These are phyloP conservation scores for Porphyrio hochstetteri DNA, from an alignment of 2,113 vertebrate species.

Conservation along the genomic window DNA sequence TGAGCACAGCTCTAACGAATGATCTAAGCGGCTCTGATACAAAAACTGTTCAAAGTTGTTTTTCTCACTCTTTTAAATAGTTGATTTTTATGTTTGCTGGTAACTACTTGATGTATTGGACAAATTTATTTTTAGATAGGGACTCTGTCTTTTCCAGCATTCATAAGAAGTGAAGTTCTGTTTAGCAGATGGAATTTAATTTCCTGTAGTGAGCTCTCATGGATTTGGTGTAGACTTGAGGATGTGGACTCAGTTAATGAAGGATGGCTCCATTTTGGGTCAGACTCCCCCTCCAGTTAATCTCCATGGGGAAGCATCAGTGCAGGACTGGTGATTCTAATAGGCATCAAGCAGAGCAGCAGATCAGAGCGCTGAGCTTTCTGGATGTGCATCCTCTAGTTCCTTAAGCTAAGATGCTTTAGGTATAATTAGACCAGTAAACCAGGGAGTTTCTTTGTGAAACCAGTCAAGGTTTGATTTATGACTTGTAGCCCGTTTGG, in stretches of 20 bases:
- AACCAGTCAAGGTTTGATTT: not conserved
- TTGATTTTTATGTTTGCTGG: slow-evolving; percentile 27
- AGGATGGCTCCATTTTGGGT: not conserved
- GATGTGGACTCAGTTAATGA: not conserved
- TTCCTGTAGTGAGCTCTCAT: not conserved
- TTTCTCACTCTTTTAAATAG: slow-evolving; percentile 33
- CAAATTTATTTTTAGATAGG: not conserved
- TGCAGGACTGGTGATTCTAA: not conserved
- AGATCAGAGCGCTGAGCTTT: not conserved
- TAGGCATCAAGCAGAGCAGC: not conserved
- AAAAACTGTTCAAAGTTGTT: slow-evolving; percentile 26
- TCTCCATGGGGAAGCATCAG: not conserved
- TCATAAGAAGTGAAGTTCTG: not conserved
- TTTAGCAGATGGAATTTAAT: not conserved
- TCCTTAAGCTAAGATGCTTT: not conserved
- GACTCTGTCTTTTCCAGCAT: not conserved
- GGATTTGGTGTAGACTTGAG: not conserved
- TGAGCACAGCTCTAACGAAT: slow-evolving; percentile 20
- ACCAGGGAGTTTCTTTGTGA: not conserved
- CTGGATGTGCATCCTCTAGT: not conserved
- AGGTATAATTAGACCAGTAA: not conserved
- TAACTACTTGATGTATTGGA: not conserved
- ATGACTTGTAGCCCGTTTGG: fast-evolving
- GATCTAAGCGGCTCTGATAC: slow-evolving; percentile 16
- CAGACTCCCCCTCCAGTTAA: not conserved